Evolutionary conservation across 1,140 invertebrate species (phyloP), one percentile per base, ranked within the genome.

Genomic region (Cyclargus thomasi): DNA sequence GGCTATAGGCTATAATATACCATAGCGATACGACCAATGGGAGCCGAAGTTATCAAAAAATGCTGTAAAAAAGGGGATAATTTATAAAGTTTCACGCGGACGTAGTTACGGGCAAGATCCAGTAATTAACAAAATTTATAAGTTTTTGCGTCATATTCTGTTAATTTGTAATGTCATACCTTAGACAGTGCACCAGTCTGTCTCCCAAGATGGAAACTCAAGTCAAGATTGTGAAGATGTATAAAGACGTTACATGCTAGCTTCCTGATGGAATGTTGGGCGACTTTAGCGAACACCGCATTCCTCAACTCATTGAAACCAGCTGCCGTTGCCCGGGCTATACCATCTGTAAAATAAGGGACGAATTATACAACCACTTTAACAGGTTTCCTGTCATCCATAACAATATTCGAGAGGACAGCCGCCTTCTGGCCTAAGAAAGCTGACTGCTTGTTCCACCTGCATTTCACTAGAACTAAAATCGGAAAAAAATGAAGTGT

Each of bases 271-370:
- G 98, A 99, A 88, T 97, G 95, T 85, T 99, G 98, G 0, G 99
- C 98, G n/a, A 99, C 99, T 90, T 95, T 96, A 4, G 98, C 98
- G 92, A 99, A 99, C 20, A 99, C 97, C 8, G 98, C 98, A 92
- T 99, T 99, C 64, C 99, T 91, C 11, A 99, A 82, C 91, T 99
- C 99, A 90, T 99, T 99, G 82, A 99, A 98, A 62, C 95, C 95
- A 1, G 97, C 94, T 18, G 98, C 95, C 70, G 96, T 95, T 14
- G 95, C 95, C 77, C 98, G 92, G 1, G 98, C 98, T 71, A 97
- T 91, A 67, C 99, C 99, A 94, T 99, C 98, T 99, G 73, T 22
- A 64, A 67, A 47, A 55, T n/a, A 63, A 35, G 8, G 53, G 16
- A 35, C 53, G 57, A 57, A 59, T 11, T 39, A 1, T 39, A 39